Base-by-base conservation (phyloP, 2,113 vertebrate species). In the Gobiocypris rarus region DNA sequence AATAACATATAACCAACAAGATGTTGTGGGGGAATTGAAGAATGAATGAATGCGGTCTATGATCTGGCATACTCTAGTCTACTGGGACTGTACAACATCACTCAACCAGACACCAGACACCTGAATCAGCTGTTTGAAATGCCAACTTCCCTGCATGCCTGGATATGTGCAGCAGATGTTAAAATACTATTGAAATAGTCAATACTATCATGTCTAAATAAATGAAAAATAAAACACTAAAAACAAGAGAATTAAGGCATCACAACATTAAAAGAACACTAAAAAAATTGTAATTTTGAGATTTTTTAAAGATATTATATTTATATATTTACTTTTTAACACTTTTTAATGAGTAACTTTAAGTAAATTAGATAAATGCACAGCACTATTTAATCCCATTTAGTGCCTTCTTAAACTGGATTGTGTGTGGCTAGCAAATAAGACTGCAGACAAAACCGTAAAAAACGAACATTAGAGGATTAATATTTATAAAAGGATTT, bases 401-500 rank as follows among this genome's bases (percentile, higher is more conserved):
- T 15, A 65, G 14, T 3, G 6, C 28, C 14, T 17, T 15, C 28
- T 65, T 65, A 34, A 67, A 67, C 7, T 67, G 8, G 28, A 67
- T 34, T 67, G 28, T 67, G 15, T 34, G 15, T 19, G 28, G 28
- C 15, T 67, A 67, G 9, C 43, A 2, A 43, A 43, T 70, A 70
- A 22, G 4, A 24, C n/a, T 10, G 13, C 9, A 24, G 58, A 15
- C 3, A n/a, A 38, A 69, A 11, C 19, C 0, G 28, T 17, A 17
- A 38, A 31, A 65, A 41, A 41, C 9, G 34, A 70, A 10, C 26
- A 75, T 75, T 75, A 75, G 4, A n/a, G 74, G 48, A 75, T 75
- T 34, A 54, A 13, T 70, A 11, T 43, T 70, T 5, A 70, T 22
- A 17, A 75, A 56, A 14, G 74, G 50, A 76, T 38, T 76, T 3